Conservation (phyloP, 1,140 invertebrate species). For the Metaphire vulgaris region DNA sequence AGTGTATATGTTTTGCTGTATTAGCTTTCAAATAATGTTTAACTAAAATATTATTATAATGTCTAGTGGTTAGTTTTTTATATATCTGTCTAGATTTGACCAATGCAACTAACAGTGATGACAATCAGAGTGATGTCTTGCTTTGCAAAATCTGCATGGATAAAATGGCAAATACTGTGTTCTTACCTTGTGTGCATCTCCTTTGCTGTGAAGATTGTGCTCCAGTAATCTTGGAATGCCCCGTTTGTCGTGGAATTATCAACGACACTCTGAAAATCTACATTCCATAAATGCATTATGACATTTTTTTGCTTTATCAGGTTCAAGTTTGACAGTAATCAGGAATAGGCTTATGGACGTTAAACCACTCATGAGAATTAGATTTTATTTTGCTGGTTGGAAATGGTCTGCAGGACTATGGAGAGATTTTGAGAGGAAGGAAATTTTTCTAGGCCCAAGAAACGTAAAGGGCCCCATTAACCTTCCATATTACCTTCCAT, state of each 20-base stretch:
- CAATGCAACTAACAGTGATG: no score
- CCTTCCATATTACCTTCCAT: no score
- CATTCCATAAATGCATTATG: neutral
- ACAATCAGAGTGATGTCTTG: slow-evolving; percentile 72
- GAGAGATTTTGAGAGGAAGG: neutral
- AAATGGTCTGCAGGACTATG: neutral
- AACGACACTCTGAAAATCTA: slow-evolving; percentile 35
- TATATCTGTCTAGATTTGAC: no score
- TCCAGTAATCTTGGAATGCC: slow-evolving; percentile 67
- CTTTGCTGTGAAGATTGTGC: slow-evolving; percentile 78
- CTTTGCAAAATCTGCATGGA: slow-evolving; percentile 90
- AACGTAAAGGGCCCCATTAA: no score
- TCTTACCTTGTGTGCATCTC: slow-evolving; percentile 83
- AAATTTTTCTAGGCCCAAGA: neutral
- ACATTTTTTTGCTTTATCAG: neutral
- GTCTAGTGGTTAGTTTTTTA: no score
- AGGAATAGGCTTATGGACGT: no score
- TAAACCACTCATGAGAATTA: no score
- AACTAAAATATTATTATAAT: no score
- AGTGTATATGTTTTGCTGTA: no score
- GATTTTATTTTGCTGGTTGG: neutral
- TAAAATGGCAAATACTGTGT: slow-evolving; percentile 74
- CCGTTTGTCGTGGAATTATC: slow-evolving; percentile 64
- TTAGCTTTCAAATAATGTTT: no score
- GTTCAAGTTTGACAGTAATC: no score